phyloP scores from a whole-genome alignment of 2,797 vertebrate genomes.

The Rhinogobio ventralis region DNA sequence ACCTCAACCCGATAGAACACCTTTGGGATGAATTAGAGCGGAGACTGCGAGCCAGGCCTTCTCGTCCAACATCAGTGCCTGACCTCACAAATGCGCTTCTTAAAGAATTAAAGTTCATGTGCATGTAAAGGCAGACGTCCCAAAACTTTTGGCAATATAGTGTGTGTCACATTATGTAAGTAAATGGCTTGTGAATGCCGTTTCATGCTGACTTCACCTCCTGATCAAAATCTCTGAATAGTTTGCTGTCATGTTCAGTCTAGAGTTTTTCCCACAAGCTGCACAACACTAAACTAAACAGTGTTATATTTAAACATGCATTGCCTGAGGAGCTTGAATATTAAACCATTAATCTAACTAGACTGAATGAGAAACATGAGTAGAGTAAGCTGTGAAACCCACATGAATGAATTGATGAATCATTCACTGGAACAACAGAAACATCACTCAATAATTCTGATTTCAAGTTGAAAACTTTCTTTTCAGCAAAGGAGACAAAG shows the following conservation, averaged over 20 bases:
- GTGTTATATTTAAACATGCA: constrained; percentile 9
- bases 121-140: too few species aligned
- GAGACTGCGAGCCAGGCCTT: too few species aligned
- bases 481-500: constrained; percentile 99
- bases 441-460: neutral
- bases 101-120: too few species aligned
- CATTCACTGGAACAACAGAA: neutral
- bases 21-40: too few species aligned
- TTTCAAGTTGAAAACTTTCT: constrained; percentile 66
- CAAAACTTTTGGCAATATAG: too few species aligned
- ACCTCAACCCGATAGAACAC: too few species aligned
- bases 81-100: too few species aligned
- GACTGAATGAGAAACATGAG: neutral
- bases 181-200: neutral
- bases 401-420: neutral
- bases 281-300: constrained; percentile 8
- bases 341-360: constrained; percentile 17
- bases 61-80: too few species aligned
- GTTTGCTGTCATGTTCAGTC: neutral
- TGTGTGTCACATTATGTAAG: neutral
- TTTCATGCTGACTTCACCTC: neutral
- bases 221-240: neutral
- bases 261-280: neutral
- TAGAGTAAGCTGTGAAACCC: neutral
- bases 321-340: constrained; percentile 34